Percentiles rank a stretch among this genome's conserved stretches.
Conservation (phyloP, 2,888 invertebrate species). For the Norana najaformis region DNA sequence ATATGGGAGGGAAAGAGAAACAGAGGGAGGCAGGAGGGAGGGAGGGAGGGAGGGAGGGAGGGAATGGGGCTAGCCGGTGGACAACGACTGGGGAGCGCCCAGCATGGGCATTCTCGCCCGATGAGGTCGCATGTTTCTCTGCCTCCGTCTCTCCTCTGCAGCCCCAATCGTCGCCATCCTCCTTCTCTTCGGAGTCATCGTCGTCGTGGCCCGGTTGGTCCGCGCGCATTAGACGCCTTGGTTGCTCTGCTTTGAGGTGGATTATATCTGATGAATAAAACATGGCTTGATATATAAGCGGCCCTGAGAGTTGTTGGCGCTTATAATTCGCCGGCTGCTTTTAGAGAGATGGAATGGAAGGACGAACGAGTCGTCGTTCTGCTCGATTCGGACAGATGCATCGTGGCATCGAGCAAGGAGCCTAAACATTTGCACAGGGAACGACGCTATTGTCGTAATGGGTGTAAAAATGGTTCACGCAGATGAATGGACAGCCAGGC, state of each 20-base stretch:
- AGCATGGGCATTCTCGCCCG: neutral
- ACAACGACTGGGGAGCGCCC: neutral
- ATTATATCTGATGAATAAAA: neutral
- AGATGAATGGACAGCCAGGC: too few species aligned
- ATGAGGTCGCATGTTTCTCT: neutral
- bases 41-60: neutral
- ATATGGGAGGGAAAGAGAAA: neutral
- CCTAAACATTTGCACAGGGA: neutral
- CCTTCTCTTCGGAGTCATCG: neutral
- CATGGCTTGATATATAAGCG: neutral
- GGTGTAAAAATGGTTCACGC: neutral
- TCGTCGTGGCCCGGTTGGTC: neutral
- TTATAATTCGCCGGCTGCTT: neutral
- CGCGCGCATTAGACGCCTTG: constrained; percentile 5
- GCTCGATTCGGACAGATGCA: neutral
- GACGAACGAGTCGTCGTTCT: neutral
- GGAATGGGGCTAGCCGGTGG: neutral
- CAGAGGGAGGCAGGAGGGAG: neutral
- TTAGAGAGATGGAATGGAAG: neutral
- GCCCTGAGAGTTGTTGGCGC: constrained; percentile 5
- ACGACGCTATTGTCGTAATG: neutral
- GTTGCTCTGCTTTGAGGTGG: constrained; percentile 13
- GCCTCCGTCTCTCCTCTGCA: neutral
- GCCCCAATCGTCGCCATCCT: neutral
- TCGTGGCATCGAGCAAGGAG: neutral